Base-by-base conservation (phyloP, 1,140 invertebrate species). In the Charaxes varanes region DNA sequence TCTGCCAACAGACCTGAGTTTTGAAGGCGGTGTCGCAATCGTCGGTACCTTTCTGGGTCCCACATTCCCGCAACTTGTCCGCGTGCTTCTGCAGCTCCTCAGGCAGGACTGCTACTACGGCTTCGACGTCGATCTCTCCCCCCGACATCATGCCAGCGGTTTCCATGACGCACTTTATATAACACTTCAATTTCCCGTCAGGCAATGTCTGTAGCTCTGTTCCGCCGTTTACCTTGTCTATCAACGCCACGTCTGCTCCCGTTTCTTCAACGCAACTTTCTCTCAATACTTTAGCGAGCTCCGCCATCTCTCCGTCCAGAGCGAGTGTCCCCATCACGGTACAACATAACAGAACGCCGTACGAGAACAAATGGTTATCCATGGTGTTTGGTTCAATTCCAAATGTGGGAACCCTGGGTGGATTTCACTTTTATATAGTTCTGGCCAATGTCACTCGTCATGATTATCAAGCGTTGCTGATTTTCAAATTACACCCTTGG, bases 101-200 rank as follows among this genome's bases (percentile, higher is more conserved):
- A 0, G 73, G 73, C 27, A 82, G 41, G 16, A 82, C 31, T 3
- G 65, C 67, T 6, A 80, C 21, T 6, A 80, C 66, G 0, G 71
- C 66, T 5, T 82, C 76, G 23, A 78, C 55, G 34, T 82, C 78
- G 24, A 82, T 50, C 6, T 28, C 53, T 2, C 78, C 78, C 6
- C 62, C 71, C 0, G 62, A 45, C 55, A 82, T 49, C 73, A 82
- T 79, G 4, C 78, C 74, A 0, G 67, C 69, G 1, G 73, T 82
- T 53, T 78, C 78, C 78, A 82, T 76, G 8, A 66, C 57, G 37
- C 78, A 82, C 35, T 79, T 79, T 26, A 73, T 69, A 61, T 79
- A 82, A 45, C 78, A 79, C 33, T 79, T 78, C 4, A 82, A 54
- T 33, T 66, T 67, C 0, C 28, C 41, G 35, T 82, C 74, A 0